Percentiles rank a stretch among this genome's conserved stretches.
phyloP scores from a whole-genome alignment of 1,140 invertebrate species.

The Drosophila dunni region DNA sequence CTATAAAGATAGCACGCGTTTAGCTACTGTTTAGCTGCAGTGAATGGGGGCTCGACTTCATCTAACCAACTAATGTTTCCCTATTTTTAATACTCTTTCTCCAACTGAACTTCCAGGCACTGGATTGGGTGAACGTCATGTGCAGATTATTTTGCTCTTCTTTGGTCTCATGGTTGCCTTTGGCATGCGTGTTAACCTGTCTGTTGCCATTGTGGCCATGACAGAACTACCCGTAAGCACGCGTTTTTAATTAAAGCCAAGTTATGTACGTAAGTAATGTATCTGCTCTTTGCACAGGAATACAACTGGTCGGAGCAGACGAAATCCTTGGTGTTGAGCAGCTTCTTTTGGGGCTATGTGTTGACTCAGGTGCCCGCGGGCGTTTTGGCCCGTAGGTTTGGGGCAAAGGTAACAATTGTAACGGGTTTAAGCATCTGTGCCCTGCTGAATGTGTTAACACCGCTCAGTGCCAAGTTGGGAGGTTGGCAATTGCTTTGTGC shows the following conservation, averaged over 20 bases:
- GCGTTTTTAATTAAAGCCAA: too few species aligned
- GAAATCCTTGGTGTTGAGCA: conserved; percentile 86
- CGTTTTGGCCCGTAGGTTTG: conserved; percentile 88
- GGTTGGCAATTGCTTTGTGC: conserved; percentile 87
- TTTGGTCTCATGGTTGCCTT: conserved; percentile 87
- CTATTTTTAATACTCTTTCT: not conserved
- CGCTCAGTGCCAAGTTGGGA: conserved; percentile 77
- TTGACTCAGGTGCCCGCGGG: conserved; percentile 88
- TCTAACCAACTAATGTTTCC: too few species aligned
- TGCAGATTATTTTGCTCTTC: conserved; percentile 88
- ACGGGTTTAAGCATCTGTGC: conserved; percentile 85
- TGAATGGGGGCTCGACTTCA: not conserved
- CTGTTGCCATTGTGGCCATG: conserved; percentile 87
- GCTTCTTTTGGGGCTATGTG: conserved; percentile 88
- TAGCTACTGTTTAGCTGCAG: not conserved
- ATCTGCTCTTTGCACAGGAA: conserved; percentile 74
- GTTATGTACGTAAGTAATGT: not conserved
- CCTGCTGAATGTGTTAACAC: conserved; percentile 85
- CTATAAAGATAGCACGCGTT: not conserved
- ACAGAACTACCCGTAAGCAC: conserved; percentile 74
- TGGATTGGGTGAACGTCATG: conserved; percentile 87
- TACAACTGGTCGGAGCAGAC: conserved; percentile 85
- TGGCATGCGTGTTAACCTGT: conserved; percentile 88
- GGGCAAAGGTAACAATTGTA: conserved; percentile 88
- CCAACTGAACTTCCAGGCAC: conserved; percentile 47